Evolutionary conservation across 2,797 vertebrate species (phyloP).

Genomic region (Pangasius djambal): DNA sequence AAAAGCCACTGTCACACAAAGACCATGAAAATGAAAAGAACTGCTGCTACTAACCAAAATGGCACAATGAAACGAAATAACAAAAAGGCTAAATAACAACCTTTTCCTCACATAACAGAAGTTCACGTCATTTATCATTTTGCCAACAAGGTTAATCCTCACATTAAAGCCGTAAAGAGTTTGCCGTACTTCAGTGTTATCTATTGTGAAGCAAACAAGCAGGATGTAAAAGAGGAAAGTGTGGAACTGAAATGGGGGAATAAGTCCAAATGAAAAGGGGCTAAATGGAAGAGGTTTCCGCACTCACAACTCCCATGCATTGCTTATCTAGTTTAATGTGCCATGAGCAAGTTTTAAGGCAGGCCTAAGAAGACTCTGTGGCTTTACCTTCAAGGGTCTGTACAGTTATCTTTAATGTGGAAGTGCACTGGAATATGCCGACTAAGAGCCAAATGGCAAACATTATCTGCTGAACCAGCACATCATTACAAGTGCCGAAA

Average conservation of each 20-base stretch:
- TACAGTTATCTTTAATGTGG: conserved; percentile 10
- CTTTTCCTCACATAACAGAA: neutral
- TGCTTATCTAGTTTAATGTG: conserved; percentile 31
- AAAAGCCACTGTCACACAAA: conserved; percentile 33
- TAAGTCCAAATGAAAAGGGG: conserved; percentile 25
- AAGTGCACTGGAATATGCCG: neutral
- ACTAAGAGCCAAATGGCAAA: neutral
- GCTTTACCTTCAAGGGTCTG: conserved; percentile 14
- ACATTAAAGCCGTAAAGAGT: conserved; percentile 9
- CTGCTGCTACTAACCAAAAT: neutral
- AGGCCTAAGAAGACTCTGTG: neutral
- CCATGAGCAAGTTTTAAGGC: neutral
- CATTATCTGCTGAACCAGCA: conserved; percentile 20
- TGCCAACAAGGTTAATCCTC: conserved; percentile 34
- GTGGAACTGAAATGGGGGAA: conserved; percentile 2
- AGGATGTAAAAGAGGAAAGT: conserved; percentile 13
- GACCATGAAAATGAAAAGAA: neutral
- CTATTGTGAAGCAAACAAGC: conserved; percentile 18
- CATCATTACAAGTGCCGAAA: neutral
- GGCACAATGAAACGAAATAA: conserved; percentile 36
- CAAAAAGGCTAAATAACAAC: conserved; percentile 49
- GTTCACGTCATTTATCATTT: conserved; percentile 36
- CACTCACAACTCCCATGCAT: neutral
- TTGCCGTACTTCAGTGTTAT: conserved; percentile 11
- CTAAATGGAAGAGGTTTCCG: neutral